Evolutionary conservation across 2,113 vertebrate species (phyloP).

Genomic region (Cavia porcellus): DNA sequence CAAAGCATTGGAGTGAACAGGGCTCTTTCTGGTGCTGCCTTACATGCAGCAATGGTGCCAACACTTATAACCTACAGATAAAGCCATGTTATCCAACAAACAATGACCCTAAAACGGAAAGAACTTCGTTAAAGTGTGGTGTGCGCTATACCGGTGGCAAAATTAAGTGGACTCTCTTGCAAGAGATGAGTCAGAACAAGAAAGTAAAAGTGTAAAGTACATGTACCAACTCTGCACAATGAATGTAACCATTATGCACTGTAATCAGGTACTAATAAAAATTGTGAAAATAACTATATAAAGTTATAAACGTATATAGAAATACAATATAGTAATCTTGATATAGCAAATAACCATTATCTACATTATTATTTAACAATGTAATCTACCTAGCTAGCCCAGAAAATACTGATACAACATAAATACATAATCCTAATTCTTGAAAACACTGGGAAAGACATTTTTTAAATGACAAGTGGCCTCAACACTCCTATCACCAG

Average conservation of each 20-base stretch:
- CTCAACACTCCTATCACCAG: not conserved
- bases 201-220: not conserved
- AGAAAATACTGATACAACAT: not conserved
- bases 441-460: not conserved
- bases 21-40: not conserved
- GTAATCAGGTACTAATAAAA: not conserved
- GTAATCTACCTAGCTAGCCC: not conserved
- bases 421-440: slow-evolving; percentile 17
- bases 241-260: not conserved
- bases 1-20: not conserved
- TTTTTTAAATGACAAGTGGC: not conserved
- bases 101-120: not conserved
- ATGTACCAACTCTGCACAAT: not conserved
- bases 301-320: not conserved
- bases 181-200: not conserved
- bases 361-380: not conserved
- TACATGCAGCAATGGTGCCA: not conserved
- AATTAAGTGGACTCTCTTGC: not conserved
- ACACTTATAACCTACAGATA: not conserved
- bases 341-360: not conserved
- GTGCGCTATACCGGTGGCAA: not conserved
- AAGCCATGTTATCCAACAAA: not conserved
- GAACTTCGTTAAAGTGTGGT: not conserved
- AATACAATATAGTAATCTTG: not conserved
- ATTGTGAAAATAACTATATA: not conserved